A percentile compares a stretch with the other conserved stretches of the same genome.
Evolutionary conservation across 2,888 invertebrate genomes (phyloP).

Genomic region (Chirona hameri): DNA sequence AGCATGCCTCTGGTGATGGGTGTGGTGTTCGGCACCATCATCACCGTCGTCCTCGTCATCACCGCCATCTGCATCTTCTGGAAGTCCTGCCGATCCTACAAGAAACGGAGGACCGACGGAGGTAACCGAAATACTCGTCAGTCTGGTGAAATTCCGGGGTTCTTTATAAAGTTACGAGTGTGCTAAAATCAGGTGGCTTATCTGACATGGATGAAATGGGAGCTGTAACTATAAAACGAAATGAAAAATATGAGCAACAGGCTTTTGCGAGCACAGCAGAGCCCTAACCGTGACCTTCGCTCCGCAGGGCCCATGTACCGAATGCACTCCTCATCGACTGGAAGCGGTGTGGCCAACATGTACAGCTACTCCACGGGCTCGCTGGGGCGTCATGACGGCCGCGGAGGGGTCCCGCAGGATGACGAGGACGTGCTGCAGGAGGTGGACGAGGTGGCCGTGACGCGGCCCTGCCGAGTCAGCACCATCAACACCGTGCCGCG

Average conservation of each 20-base stretch:
- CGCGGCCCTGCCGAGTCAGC: background rate
- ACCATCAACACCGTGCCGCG: background rate
- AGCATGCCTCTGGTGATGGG: conserved; percentile 47
- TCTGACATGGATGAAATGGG: too few relatives aligned
- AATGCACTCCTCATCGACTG: conserved; percentile 45
- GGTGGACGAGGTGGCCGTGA: conserved; percentile 14
- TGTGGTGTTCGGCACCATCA: conserved; percentile 46
- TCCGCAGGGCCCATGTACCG: conserved; percentile 44
- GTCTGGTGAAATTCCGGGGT: too few relatives aligned
- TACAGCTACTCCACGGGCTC: conserved; percentile 43
- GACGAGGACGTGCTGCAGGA: conserved; percentile 33
- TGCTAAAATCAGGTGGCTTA: too few relatives aligned
- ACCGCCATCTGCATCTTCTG: conserved; percentile 47
- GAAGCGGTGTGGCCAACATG: conserved; percentile 46
- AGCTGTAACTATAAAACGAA: too few relatives aligned
- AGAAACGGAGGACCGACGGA: conserved; percentile 42
- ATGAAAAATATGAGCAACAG: too few relatives aligned
- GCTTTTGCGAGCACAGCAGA: too few relatives aligned
- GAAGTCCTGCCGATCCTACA: conserved; percentile 47
- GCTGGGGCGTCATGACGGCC: conserved; percentile 33
- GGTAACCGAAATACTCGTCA: background rate
- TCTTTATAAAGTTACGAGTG: too few relatives aligned
- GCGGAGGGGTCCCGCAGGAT: conserved; percentile 30
- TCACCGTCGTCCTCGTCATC: conserved; percentile 45
- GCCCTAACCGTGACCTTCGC: too few relatives aligned